A percentile compares a stretch with the other conserved stretches of the same genome.
These are phyloP conservation scores for Drosophila insularis DNA, from an alignment of 1,140 invertebrate genomes.

Conservation along the genomic window DNA sequence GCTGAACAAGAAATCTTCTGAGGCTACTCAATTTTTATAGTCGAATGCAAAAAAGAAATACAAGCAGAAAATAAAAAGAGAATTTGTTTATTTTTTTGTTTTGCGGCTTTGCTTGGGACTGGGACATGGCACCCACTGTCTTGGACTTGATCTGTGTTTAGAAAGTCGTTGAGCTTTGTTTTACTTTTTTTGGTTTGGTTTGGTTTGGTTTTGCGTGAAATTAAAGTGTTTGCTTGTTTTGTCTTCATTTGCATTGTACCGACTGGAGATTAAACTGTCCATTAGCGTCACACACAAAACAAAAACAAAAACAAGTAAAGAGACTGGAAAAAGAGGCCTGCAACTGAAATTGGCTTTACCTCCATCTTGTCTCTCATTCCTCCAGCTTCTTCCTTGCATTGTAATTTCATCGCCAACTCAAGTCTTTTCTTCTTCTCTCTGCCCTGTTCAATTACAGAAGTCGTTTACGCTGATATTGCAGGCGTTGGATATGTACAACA, in stretches of 20 bases:
- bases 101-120: conserved; percentile 18
- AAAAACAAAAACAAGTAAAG: neutral
- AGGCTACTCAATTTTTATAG: conserved; percentile 52
- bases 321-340: conserved; percentile 26
- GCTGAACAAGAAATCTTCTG: conserved; percentile 74
- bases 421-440: neutral
- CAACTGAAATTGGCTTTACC: conserved; percentile 39
- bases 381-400: conserved; percentile 16
- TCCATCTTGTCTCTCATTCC: conserved; percentile 10
- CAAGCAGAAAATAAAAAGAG: conserved; percentile 16
- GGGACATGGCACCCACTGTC: conserved; percentile 33
- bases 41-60: conserved; percentile 36
- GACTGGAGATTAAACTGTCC: conserved; percentile 74
- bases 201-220: conserved; percentile 70
- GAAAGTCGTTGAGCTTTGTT: conserved; percentile 50
- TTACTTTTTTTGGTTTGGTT: conserved; percentile 11
- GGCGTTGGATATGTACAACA: conserved; percentile 91
- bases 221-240: conserved; percentile 72
- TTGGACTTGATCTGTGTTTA: conserved; percentile 50
- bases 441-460: conserved; percentile 86
- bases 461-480: conserved; percentile 95
- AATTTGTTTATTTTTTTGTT: conserved; percentile 43
- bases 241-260: conserved; percentile 73
- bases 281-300: conserved; percentile 71
- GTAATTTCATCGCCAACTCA: neutral